Evolutionary conservation across 2,888 invertebrate species (phyloP).

Genomic region (Phyllotreta cruciferae): DNA sequence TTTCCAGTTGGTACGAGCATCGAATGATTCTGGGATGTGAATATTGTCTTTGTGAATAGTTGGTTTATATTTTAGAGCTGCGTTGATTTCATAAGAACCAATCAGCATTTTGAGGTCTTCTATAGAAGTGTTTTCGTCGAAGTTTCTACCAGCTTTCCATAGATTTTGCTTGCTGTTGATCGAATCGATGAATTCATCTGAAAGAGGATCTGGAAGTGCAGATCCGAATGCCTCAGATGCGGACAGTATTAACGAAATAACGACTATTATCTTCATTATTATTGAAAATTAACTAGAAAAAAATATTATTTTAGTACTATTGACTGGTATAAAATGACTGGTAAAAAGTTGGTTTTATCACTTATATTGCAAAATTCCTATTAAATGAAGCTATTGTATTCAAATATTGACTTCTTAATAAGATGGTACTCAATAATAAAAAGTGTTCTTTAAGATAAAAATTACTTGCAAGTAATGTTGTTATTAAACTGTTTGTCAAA

Average conservation of each 20-base stretch:
- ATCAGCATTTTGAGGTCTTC: conserved; percentile 70
- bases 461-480: too few species aligned
- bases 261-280: neutral
- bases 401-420: conserved; percentile 60
- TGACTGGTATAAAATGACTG: too few species aligned
- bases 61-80: neutral
- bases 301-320: too few species aligned
- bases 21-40: conserved; percentile 74
- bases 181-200: conserved; percentile 73
- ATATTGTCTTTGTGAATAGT: neutral
- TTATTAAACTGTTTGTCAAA: too few species aligned
- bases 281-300: neutral
- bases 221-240: neutral
- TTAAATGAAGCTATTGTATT: too few species aligned
- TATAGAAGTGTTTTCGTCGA: conserved; percentile 66
- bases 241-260: neutral
- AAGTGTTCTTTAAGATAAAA: too few species aligned
- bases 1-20: conserved; percentile 80
- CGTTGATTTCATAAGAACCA: conserved; percentile 65
- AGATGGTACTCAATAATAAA: too few species aligned
- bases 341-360: too few species aligned
- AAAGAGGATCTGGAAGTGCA: conserved; percentile 63
- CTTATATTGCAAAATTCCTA: too few species aligned
- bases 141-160: conserved; percentile 85
- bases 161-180: conserved; percentile 73